A percentile compares a stretch with the other conserved stretches of the same genome.
Conservation (phyloP, 2,113 vertebrate genomes). For the Gasterosteus aculeatus region DNA sequence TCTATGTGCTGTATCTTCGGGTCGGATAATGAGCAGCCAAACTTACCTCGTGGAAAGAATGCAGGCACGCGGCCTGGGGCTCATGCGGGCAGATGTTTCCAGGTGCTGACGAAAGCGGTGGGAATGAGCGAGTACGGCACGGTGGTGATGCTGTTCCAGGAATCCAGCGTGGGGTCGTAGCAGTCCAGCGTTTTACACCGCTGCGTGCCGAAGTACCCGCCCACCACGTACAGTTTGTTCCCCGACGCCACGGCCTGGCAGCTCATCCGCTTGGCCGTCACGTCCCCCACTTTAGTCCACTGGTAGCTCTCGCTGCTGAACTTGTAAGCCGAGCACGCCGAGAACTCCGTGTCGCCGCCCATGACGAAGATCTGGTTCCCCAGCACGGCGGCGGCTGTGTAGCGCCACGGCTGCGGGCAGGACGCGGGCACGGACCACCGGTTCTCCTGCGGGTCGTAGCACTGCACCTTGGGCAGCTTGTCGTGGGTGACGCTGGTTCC, state of each 20-base stretch:
- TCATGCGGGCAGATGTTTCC: conserved; percentile 86
- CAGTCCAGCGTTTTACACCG: conserved; percentile 88
- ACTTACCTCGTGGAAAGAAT: conserved; percentile 68
- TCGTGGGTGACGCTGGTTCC: conserved; percentile 86
- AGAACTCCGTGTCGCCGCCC: conserved; percentile 87
- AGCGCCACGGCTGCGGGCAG: conserved; percentile 88
- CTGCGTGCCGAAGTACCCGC: conserved; percentile 88
- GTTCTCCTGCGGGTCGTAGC: conserved; percentile 86
- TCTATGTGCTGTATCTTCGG: too few species aligned
- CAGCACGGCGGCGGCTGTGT: conserved; percentile 85
- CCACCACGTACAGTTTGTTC: conserved; percentile 87
- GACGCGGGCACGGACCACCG: conserved; percentile 85
- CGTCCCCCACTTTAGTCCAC: conserved; percentile 88
- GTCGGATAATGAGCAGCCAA: too few species aligned
- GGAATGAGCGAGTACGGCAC: conserved; percentile 88
- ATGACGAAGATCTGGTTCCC: conserved; percentile 87
- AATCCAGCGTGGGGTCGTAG: conserved; percentile 85
- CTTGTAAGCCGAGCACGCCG: conserved; percentile 87
- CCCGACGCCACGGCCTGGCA: conserved; percentile 88
- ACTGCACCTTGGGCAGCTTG: conserved; percentile 87
- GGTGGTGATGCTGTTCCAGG: conserved; percentile 88
- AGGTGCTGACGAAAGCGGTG: conserved; percentile 88
- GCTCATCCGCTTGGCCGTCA: conserved; percentile 87
- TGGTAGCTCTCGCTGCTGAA: conserved; percentile 87
- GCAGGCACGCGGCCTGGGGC: conserved; percentile 7